Conservation (phyloP, 2,113 vertebrate species). For the Xenotilapia caudafasciata region DNA sequence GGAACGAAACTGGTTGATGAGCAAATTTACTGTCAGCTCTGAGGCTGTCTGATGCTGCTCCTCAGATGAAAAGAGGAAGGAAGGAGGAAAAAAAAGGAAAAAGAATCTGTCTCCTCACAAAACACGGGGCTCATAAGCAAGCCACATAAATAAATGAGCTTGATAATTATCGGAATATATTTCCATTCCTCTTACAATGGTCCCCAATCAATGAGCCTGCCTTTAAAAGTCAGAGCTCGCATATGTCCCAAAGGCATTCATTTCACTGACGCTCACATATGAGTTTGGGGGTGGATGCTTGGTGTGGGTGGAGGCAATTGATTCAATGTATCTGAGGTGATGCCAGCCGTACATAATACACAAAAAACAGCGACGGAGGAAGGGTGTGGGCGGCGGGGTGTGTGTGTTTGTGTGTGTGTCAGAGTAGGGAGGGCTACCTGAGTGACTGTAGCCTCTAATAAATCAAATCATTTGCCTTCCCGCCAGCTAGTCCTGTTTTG, state of each 20-base stretch:
- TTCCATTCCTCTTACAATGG: conserved; percentile 46
- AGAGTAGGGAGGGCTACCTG: neutral
- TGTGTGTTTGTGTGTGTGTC: neutral
- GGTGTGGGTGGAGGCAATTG: conserved; percentile 50
- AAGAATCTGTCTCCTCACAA: neutral
- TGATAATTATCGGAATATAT: conserved; percentile 60
- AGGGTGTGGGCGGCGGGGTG: neutral
- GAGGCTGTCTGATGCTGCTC: neutral
- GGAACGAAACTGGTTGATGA: conserved; percentile 61
- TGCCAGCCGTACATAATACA: conserved; percentile 9
- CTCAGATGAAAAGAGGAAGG: neutral
- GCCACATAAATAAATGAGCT: conserved; percentile 33
- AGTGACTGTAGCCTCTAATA: conserved; percentile 32
- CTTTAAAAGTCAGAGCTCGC: conserved; percentile 4
- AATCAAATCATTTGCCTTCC: conserved; percentile 47
- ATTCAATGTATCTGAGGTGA: conserved; percentile 48
- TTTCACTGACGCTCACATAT: conserved; percentile 27
- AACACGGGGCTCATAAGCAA: conserved; percentile 4
- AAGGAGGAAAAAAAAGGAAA: neutral
- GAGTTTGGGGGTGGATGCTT: conserved; percentile 41
- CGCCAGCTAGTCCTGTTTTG: conserved; percentile 10
- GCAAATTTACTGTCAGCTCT: conserved; percentile 51
- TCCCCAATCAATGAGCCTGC: conserved; percentile 47
- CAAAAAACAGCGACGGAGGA: conserved; percentile 2
- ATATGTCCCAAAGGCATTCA: conserved; percentile 46